Evolutionary conservation across 2,113 vertebrate genomes (phyloP).

Genomic region (Seriola quinqueradiata): DNA sequence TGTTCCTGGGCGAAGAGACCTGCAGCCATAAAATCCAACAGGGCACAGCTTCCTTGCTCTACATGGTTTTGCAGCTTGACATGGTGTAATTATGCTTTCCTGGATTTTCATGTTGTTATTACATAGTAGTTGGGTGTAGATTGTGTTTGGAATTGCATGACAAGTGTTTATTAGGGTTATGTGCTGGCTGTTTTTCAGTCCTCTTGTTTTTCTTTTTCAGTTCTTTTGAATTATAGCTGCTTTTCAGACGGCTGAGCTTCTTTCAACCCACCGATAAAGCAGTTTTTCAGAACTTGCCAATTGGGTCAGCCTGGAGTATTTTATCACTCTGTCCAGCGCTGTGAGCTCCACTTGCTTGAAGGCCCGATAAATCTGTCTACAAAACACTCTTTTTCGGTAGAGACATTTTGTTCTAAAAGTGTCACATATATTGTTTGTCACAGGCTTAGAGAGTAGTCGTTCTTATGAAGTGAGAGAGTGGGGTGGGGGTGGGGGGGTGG

Average conservation of each 20-base stretch:
- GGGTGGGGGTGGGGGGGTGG: too few species aligned
- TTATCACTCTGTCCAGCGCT: conserved; percentile 67
- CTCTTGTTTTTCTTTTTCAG: neutral
- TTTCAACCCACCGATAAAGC: conserved; percentile 41
- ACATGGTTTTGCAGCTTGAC: conserved; percentile 34
- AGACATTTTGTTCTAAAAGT: conserved; percentile 71
- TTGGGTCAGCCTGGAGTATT: conserved; percentile 68
- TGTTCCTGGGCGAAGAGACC: conserved; percentile 36
- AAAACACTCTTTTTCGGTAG: conserved; percentile 38
- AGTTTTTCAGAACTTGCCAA: conserved; percentile 58
- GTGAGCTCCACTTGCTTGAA: conserved; percentile 53
- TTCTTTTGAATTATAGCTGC: neutral
- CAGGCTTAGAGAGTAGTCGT: conserved; percentile 35
- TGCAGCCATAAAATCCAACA: conserved; percentile 27
- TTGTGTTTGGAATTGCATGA: conserved; percentile 37
- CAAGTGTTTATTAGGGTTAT: conserved; percentile 49
- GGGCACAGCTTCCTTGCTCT: conserved; percentile 10
- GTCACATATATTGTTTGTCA: conserved; percentile 70
- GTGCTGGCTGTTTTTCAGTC: conserved; percentile 19
- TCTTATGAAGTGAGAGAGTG: conserved; percentile 4
- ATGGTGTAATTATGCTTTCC: conserved; percentile 52
- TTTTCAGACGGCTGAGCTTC: conserved; percentile 29
- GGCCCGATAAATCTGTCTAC: conserved; percentile 64
- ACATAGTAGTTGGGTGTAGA: conserved; percentile 28
- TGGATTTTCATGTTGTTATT: conserved; percentile 41